Percentiles rank a stretch among this genome's conserved stretches.
phyloP scores from a whole-genome alignment of 2,888 invertebrate genomes.

The Apamea crenata region DNA sequence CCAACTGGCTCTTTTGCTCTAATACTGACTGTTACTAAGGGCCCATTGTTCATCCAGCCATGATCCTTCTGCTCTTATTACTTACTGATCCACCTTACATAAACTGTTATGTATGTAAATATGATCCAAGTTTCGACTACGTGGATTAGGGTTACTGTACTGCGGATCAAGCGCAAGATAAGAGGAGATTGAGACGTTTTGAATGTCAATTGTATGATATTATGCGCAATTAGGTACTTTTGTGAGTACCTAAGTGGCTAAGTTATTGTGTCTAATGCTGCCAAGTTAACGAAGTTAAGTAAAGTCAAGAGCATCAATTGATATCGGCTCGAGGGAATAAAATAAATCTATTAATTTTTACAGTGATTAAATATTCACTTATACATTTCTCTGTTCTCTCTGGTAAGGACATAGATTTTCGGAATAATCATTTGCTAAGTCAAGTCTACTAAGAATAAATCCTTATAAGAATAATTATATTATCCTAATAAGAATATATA shows the following conservation, averaged over 20 bases:
- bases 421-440: neutral
- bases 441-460: neutral
- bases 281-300: neutral
- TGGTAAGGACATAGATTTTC: neutral
- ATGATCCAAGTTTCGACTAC: constrained; percentile 57
- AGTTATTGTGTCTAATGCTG: neutral
- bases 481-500: no score
- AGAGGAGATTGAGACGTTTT: constrained; percentile 36
- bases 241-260: neutral
- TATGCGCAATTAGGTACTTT: constrained; percentile 4
- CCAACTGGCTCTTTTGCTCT: neutral
- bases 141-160: constrained; percentile 52
- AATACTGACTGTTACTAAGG: neutral
- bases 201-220: constrained; percentile 43
- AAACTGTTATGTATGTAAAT: constrained; percentile 62
- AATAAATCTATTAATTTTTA: neutral
- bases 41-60: neutral
- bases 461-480: no score
- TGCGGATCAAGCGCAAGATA: constrained; percentile 40
- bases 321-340: neutral
- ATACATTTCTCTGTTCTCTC: neutral
- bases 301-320: neutral
- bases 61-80: constrained; percentile 26
- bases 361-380: neutral
- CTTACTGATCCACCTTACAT: constrained; percentile 12